Percentiles rank a stretch among this genome's conserved stretches.
Conservation (phyloP, 1,140 invertebrate genomes). For the Polypedilum vanderplanki region DNA sequence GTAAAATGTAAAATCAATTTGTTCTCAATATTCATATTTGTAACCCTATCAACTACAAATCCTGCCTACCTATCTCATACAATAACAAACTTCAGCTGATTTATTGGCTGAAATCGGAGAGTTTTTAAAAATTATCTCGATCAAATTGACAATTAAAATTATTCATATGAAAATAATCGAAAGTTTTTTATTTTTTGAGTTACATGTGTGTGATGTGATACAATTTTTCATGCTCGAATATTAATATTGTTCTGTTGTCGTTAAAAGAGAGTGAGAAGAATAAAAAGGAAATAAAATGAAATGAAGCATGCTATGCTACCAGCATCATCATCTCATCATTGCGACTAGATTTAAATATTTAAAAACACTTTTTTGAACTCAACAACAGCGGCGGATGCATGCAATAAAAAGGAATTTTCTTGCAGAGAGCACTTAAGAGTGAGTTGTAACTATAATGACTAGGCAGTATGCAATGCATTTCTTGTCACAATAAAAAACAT, state of each 20-base stretch:
- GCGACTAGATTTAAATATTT: not conserved
- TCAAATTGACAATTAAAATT: conserved; percentile 22
- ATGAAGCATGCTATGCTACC: conserved; percentile 26
- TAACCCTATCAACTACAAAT: not conserved
- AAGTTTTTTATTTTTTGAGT: not conserved
- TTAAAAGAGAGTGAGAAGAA: not conserved
- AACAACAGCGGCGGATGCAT: not conserved
- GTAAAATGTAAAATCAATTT: conserved; percentile 14
- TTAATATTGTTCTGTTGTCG: not conserved
- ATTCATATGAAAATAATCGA: conserved; percentile 21
- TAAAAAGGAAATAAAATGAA: not conserved
- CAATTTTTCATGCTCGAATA: not conserved
- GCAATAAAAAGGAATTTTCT: conserved; percentile 16
- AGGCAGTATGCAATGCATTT: not conserved
- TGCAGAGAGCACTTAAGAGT: not conserved
- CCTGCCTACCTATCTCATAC: not conserved
- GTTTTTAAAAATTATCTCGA: conserved; percentile 22
- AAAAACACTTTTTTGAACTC: not conserved
- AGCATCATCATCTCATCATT: not conserved
- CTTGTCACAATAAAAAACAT: conserved; percentile 27
- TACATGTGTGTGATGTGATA: not conserved
- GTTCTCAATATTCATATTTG: not conserved
- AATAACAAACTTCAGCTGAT: conserved; percentile 7
- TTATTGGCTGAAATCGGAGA: conserved; percentile 22
- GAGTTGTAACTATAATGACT: not conserved